phyloP scores from a whole-genome alignment of 1,140 invertebrate species.

The Pachypeltis micranthus region DNA sequence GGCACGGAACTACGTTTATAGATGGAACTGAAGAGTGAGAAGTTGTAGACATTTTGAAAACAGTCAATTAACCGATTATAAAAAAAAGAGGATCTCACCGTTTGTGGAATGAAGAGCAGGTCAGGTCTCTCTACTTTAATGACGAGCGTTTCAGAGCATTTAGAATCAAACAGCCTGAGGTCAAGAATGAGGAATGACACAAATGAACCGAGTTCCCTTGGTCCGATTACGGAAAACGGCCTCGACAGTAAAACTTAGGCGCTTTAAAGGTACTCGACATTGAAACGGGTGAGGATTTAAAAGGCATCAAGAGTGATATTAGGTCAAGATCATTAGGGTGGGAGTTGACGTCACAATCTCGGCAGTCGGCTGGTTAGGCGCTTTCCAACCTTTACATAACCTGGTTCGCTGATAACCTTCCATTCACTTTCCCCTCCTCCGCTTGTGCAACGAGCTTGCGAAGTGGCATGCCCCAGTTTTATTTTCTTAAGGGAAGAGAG shows the following conservation, averaged over 20 bases:
- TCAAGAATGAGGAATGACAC: no score
- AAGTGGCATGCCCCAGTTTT: background rate
- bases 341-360: background rate
- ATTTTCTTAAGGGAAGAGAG: background rate
- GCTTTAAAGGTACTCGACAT: background rate
- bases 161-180: no score
- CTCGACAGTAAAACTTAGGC: background rate
- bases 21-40: no score
- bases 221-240: background rate
- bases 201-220: background rate
- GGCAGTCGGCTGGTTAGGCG: background rate
- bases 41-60: no score
- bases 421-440: background rate
- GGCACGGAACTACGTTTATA: no score
- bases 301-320: background rate
- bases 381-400: constrained; percentile 5
- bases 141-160: no score
- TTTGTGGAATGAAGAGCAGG: no score
- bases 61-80: no score
- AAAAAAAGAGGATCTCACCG: no score
- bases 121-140: no score
- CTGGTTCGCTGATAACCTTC: background rate
- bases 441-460: background rate
- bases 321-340: constrained; percentile 3
- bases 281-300: background rate